Evolutionary conservation across 2,888 invertebrate species (phyloP).

Genomic region (Caenorhabditis japonica): DNA sequence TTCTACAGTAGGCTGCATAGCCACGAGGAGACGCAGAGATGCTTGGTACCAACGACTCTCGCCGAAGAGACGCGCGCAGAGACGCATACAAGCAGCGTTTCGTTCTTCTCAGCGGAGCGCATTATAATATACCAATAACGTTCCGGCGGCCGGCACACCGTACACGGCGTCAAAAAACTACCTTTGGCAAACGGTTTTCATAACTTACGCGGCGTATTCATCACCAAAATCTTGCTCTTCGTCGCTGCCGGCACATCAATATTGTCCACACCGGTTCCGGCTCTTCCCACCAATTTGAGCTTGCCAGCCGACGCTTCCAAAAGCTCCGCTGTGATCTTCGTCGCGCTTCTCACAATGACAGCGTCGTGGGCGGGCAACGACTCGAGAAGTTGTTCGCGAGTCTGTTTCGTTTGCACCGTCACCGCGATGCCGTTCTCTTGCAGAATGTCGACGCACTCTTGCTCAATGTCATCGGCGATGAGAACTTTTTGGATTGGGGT

Average conservation of each 20-base stretch:
- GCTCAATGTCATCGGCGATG: constrained; percentile 92
- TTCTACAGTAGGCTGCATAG: too few species aligned
- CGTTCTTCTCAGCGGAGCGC: too few species aligned
- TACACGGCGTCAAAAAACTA: too few species aligned
- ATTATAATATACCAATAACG: too few species aligned
- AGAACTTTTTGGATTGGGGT: constrained; percentile 83
- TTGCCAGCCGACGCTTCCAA: constrained; percentile 64
- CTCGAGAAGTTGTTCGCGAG: constrained; percentile 65
- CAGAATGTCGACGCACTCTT: constrained; percentile 87
- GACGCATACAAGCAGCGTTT: too few species aligned
- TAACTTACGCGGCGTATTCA: constrained; percentile 82
- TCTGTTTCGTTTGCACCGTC: constrained; percentile 70
- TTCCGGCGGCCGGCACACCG: too few species aligned
- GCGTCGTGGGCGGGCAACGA: constrained; percentile 72
- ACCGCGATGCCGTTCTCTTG: constrained; percentile 84
- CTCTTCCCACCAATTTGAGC: constrained; percentile 80
- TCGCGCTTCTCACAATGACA: constrained; percentile 73
- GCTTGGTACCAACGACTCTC: too few species aligned
- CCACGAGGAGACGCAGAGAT: too few species aligned
- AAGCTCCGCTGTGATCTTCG: constrained; percentile 69
- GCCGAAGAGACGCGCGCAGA: too few species aligned
- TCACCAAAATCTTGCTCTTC: constrained; percentile 87
- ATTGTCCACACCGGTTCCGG: constrained; percentile 99
- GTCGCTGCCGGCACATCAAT: constrained; percentile 91
- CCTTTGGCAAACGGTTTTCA: too few species aligned